Conservation (phyloP, 2,888 invertebrate genomes). For the Ceramica pisi region DNA sequence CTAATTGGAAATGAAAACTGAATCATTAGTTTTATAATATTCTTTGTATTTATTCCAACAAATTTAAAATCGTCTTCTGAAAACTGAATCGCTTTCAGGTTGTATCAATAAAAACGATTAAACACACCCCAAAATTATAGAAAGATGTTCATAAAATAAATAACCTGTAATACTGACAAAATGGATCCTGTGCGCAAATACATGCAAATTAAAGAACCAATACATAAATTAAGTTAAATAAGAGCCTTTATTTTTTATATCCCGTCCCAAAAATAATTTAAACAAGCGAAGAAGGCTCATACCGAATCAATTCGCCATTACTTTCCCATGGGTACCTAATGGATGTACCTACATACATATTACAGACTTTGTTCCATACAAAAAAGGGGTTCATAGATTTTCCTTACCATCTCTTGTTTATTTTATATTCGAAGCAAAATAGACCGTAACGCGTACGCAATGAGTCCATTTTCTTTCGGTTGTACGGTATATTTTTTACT, state of each 20-base stretch:
- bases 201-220: conserved; percentile 52
- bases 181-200: conserved; percentile 4
- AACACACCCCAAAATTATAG: background rate
- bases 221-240: conserved; percentile 45
- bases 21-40: background rate
- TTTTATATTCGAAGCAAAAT: conserved; percentile 35
- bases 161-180: conserved; percentile 6
- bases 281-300: conserved; percentile 51
- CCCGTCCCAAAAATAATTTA: conserved; percentile 55
- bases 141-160: background rate
- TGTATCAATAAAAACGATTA: background rate
- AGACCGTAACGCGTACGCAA: conserved; percentile 3
- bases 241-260: conserved; percentile 33
- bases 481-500: conserved; percentile 54
- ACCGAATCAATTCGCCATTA: conserved; percentile 65
- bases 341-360: conserved; percentile 51
- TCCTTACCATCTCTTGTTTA: conserved; percentile 41
- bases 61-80: background rate
- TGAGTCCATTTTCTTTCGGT: conserved; percentile 30
- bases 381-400: conserved; percentile 62
- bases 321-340: conserved; percentile 55
- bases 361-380: conserved; percentile 49
- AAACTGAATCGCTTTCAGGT: background rate
- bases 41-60: background rate
- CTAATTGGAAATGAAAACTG: background rate